These are phyloP conservation scores for Allygus modestus DNA, from an alignment of 2,888 invertebrate genomes.

Conservation along the genomic window DNA sequence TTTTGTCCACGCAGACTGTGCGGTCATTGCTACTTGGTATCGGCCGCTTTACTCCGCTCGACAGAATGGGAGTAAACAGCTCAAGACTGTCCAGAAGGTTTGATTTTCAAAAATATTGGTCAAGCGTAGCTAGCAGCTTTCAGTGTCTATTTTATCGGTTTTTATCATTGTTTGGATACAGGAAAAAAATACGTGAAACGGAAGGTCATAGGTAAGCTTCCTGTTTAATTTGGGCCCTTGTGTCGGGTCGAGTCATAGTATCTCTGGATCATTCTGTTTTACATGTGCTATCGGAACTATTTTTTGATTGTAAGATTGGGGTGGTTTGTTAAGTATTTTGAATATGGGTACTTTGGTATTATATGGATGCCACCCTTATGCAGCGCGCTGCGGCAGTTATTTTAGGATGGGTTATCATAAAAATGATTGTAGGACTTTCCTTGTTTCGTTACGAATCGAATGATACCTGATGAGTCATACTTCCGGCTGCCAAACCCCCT, in stretches of 20 bases:
- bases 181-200: constrained; percentile 17
- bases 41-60: not conserved
- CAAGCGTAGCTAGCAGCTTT: constrained; percentile 48
- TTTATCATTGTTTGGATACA: constrained; percentile 45
- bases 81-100: constrained; percentile 55
- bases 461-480: too few relatives aligned
- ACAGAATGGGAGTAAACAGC: not conserved
- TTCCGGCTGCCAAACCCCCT: too few relatives aligned
- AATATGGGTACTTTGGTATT: too few relatives aligned
- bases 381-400: too few relatives aligned
- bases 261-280: not conserved
- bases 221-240: not conserved
- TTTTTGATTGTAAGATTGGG: not conserved
- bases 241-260: not conserved
- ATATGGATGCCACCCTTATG: too few relatives aligned
- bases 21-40: not conserved
- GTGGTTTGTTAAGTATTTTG: not conserved
- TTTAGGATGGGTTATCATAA: too few relatives aligned
- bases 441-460: too few relatives aligned
- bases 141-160: constrained; percentile 37
- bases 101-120: constrained; percentile 53
- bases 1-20: constrained; percentile 15
- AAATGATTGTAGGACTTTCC: too few relatives aligned
- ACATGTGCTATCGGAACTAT: not conserved
- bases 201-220: constrained; percentile 39